Evolutionary conservation across 2,888 invertebrate species (phyloP), one percentile per base, ranked within the genome.

Genomic region (Habrosyne pyritoides): DNA sequence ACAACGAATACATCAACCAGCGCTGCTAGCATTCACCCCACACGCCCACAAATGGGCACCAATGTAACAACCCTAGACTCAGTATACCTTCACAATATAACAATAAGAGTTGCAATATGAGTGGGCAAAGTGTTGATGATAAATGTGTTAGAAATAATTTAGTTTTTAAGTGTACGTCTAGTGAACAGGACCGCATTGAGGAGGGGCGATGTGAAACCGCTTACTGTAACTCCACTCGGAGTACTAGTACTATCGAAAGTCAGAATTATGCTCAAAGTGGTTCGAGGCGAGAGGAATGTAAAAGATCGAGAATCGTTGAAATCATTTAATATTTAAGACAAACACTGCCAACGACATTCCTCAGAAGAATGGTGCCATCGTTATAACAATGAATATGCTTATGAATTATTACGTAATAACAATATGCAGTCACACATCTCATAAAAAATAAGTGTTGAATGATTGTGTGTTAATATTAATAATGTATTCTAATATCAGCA

Each of bases 1-100:
- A 98, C 93, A 95, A 95, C 80, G 97, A 98, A 71, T 98, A 98
- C 87, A 93, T 95, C 85, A 94, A 91, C 81, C 94, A 94, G 78
- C 94, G 95, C 71, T 96, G 96, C 96, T 96, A 96, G 95, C 96
- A 94, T 91, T 87, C 92, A 94, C 94, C 93, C 91, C 91, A 89
- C 87, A 66, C 63, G 64, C 82, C 72, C 77, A 56, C 64, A 54
- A 55, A 24, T 55, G 59, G 59, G 59, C 59, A 52, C 60, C 64
- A n/a, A n/a, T n/a, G 48, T 10, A 10, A n/a, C n/a, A n/a, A n/a
- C n/a, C n/a, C n/a, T n/a, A n/a, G n/a, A n/a, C n/a, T n/a, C n/a
- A n/a, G n/a, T n/a, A n/a, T n/a, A n/a, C n/a, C n/a, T n/a, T n/a
- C n/a, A n/a, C n/a, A 1, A 28, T 28, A 3, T 28, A 28, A 28